A percentile compares a stretch with the other conserved stretches of the same genome.
phyloP scores from a whole-genome alignment of 1,140 invertebrate species.

The Wasmannia auropunctata region DNA sequence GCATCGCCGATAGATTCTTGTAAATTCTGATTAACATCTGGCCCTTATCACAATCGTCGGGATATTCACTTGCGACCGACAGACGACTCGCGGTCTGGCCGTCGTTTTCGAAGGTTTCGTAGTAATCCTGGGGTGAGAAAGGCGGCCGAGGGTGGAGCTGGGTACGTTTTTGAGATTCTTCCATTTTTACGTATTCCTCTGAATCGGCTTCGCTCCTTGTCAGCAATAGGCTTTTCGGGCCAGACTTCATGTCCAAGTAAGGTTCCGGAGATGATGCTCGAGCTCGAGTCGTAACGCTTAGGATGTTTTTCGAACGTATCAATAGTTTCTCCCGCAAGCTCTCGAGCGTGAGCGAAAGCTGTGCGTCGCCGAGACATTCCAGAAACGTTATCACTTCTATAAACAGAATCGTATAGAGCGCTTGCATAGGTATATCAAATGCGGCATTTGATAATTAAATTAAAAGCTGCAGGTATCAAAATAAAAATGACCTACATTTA shows the following conservation, averaged over 20 bases:
- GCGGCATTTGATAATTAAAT: too few species aligned
- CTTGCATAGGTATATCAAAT: too few species aligned
- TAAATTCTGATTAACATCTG: slow-evolving; percentile 69
- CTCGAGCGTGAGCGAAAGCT: slow-evolving; percentile 73
- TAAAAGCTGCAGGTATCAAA: too few species aligned
- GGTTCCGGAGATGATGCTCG: slow-evolving; percentile 74
- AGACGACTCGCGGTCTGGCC: not conserved
- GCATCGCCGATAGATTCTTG: slow-evolving; percentile 70
- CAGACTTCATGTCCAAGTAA: slow-evolving; percentile 81
- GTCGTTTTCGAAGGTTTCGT: slow-evolving; percentile 77
- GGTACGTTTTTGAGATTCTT: slow-evolving; percentile 37
- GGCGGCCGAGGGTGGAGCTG: not conserved
- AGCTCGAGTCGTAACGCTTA: slow-evolving; percentile 46
- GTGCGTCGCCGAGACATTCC: slow-evolving; percentile 74
- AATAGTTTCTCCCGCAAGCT: slow-evolving; percentile 74
- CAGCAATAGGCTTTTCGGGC: slow-evolving; percentile 64
- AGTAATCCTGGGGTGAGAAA: slow-evolving; percentile 58
- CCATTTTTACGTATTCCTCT: slow-evolving; percentile 74
- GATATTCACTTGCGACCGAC: not conserved
- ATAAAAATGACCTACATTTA: too few species aligned
- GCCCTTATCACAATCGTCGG: not conserved
- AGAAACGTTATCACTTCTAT: slow-evolving; percentile 81
- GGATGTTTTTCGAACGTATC: slow-evolving; percentile 70
- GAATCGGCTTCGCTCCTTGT: slow-evolving; percentile 45
- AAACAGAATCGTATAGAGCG: not conserved